Evolutionary conservation across 2,113 vertebrate species (phyloP), one percentile per base, ranked within the genome.

Genomic region (Equus quagga): DNA sequence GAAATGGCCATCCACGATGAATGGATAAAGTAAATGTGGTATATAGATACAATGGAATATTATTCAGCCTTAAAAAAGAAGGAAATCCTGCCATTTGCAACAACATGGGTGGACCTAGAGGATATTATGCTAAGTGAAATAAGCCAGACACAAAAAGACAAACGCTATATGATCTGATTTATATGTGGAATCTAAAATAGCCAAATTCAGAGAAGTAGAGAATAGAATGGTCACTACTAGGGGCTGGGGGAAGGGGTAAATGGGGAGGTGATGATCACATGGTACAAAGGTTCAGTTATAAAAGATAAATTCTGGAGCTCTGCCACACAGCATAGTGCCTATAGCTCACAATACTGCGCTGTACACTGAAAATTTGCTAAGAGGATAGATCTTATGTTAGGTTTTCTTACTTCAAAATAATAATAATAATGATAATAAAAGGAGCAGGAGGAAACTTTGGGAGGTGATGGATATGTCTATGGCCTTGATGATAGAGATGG

Each of bases 141-240:
- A 89, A 89, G n/a, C 46, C 67, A 75, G 69, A 75, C 28, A 73
- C 46, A 89, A 21, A 56, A 89, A 94, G 78, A 94, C 26, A 75
- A 82, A 89, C 6, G 44, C n/a, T 51, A 41, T 26, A 62, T 23
- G 28, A 54, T 82, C 13, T 44, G 7, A 65, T 73, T 81, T 89
- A 81, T 44, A 60, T 21, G 46, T 89, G 17, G 78, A 44, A 73
- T 65, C 67, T 46, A 89, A 94, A 82, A 28, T 19, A 75, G 56
- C 26, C 56, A 75, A 65, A 94, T 46, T 65, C 67, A 65, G 0
- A 56, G 8, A 94, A 56, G 46, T 67, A 73, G 7, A 81, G 75
- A 72, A 4, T 26, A 54, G 26, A 75, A 84, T 82, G 14, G 36
- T 31, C 72, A 54, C 31, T 73, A n/a, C 46, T 56, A 89, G 28